Percentiles rank a stretch among this genome's conserved stretches.
These are phyloP conservation scores for Choloepus didactylus DNA, from an alignment of 2,797 vertebrate genomes.

Conservation along the genomic window DNA sequence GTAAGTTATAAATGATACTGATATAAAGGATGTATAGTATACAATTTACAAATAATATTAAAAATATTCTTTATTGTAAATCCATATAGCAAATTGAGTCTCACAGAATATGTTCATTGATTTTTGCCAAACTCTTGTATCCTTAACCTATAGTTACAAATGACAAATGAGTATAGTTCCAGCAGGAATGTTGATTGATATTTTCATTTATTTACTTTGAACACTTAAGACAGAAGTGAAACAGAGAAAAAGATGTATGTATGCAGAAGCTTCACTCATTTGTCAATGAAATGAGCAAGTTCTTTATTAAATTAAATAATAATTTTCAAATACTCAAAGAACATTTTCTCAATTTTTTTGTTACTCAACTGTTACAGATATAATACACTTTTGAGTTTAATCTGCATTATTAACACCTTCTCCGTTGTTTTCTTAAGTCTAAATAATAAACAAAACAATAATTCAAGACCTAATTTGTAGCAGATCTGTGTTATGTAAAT, in stretches of 20 bases:
- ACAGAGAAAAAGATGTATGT: not conserved
- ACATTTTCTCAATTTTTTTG: not conserved
- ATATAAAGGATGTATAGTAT: not conserved
- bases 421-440: too few relatives aligned
- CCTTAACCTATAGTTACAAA: not conserved
- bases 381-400: not conserved
- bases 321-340: not conserved
- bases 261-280: not conserved
- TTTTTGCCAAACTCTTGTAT: constrained; percentile 2
- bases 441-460: not conserved
- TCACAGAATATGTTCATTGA: not conserved
- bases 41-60: constrained; percentile 17
- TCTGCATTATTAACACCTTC: not conserved
- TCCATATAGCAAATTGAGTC: not conserved
- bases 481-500: not conserved
- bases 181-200: not conserved
- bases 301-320: not conserved
- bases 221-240: not conserved
- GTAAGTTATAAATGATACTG: not conserved
- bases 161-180: not conserved
- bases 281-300: not conserved
- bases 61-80: not conserved
- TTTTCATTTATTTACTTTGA: not conserved
- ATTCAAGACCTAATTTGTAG: not conserved
- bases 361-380: not conserved